phyloP scores from a whole-genome alignment of 1,140 invertebrate species.

The Zaprionus inermis region DNA sequence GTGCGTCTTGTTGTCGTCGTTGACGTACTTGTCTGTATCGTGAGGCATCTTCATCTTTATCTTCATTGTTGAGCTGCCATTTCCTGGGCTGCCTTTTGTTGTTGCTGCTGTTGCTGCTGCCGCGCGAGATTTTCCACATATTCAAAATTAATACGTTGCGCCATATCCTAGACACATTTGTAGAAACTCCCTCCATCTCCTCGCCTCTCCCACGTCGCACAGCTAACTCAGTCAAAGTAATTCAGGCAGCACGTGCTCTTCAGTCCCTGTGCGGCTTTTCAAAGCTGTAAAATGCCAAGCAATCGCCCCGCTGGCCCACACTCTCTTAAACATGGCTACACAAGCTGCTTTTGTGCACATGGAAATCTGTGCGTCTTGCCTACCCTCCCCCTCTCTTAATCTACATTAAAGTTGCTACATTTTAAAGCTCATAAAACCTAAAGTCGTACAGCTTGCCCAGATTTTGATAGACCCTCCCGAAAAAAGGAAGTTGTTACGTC shows the following conservation, averaged over 20 bases:
- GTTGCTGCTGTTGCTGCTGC: slow-evolving; percentile 25
- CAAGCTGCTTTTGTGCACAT: slow-evolving; percentile 32
- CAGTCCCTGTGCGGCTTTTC: slow-evolving; percentile 59
- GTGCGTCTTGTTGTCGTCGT: slow-evolving; percentile 16
- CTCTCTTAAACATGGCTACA: background rate
- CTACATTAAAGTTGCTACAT: slow-evolving; percentile 30
- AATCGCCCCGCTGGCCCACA: background rate
- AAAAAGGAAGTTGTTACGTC: slow-evolving; percentile 19
- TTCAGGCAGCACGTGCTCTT: slow-evolving; percentile 60
- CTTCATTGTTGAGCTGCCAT: slow-evolving; percentile 76
- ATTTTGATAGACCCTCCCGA: slow-evolving; percentile 16
- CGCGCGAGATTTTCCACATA: slow-evolving; percentile 79
- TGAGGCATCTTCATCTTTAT: slow-evolving; percentile 66
- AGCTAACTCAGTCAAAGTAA: slow-evolving; percentile 1
- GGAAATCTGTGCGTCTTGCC: slow-evolving; percentile 22
- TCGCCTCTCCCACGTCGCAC: background rate
- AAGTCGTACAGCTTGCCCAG: slow-evolving; percentile 30
- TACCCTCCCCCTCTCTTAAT: background rate
- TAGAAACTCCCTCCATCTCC: slow-evolving; percentile 27
- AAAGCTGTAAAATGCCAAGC: slow-evolving; percentile 61
- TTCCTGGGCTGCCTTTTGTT: slow-evolving; percentile 60
- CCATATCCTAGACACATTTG: slow-evolving; percentile 80
- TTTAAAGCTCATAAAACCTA: slow-evolving; percentile 43
- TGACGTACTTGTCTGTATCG: slow-evolving; percentile 79
- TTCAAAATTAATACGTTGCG: slow-evolving; percentile 80